phyloP scores from a whole-genome alignment of 2,113 vertebrate species.

The Furnarius figulus region DNA sequence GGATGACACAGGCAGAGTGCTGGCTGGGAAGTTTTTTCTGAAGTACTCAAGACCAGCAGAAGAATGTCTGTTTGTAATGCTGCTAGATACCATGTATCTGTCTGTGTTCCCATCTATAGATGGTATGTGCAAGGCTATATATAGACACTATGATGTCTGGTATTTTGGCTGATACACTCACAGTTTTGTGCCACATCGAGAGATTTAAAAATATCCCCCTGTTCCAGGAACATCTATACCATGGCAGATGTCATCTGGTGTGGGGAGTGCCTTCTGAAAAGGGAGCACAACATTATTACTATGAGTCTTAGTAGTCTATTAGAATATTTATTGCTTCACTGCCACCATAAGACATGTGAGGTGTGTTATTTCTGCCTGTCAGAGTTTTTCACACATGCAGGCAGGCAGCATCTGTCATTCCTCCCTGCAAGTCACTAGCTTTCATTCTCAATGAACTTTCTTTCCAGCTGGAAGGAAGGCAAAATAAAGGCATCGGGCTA shows the following conservation, averaged over 20 bases:
- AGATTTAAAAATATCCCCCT: constrained; percentile 67
- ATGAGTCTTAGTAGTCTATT: constrained; percentile 17
- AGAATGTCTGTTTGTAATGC: constrained; percentile 10
- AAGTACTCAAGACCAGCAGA: neutral
- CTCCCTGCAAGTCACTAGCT: constrained; percentile 24
- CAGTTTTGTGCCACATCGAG: constrained; percentile 63
- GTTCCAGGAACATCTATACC: constrained; percentile 62
- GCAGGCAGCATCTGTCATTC: constrained; percentile 59
- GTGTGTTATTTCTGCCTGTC: constrained; percentile 54
- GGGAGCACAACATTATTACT: constrained; percentile 22
- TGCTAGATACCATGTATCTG: constrained; percentile 29
- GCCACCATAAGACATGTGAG: constrained; percentile 24
- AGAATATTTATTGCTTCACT: constrained; percentile 53
- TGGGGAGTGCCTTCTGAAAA: constrained; percentile 47
- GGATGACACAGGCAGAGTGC: accelerated
- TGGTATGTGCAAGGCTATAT: constrained; percentile 50
- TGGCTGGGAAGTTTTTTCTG: constrained; percentile 20
- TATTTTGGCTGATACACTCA: constrained; percentile 72
- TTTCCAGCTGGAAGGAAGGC: constrained; percentile 19
- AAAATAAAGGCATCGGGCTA: constrained; percentile 5
- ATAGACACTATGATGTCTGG: constrained; percentile 56
- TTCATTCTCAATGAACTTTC: constrained; percentile 57
- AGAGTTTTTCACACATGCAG: constrained; percentile 57
- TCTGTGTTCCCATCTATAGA: constrained; percentile 48
- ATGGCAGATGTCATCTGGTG: constrained; percentile 22